phyloP scores from a whole-genome alignment of 2,888 invertebrate genomes.

The Andrena camellia region DNA sequence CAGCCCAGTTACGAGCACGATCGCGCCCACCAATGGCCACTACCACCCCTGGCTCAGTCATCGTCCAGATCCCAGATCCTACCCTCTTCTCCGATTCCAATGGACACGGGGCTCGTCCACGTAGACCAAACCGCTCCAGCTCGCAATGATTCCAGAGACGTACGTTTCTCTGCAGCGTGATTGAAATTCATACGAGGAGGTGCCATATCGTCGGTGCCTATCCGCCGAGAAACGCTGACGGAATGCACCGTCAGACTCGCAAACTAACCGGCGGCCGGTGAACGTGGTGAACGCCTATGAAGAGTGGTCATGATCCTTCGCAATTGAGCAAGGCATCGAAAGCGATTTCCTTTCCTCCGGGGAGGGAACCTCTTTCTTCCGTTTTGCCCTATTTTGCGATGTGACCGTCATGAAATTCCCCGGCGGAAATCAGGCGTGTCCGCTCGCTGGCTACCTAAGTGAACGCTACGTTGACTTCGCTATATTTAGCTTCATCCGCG shows the following conservation, averaged over 20 bases:
- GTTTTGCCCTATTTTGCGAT: constrained; percentile 48
- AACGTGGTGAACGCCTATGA: constrained; percentile 60
- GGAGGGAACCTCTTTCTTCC: constrained; percentile 50
- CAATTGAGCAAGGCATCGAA: constrained; percentile 43
- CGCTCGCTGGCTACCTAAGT: neutral
- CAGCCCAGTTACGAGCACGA: neutral
- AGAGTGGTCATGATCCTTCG: constrained; percentile 35
- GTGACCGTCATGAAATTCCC: constrained; percentile 22
- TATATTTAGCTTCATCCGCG: neutral
- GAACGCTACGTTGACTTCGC: neutral
- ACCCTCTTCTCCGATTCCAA: too few relatives aligned
- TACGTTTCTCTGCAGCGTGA: neutral
- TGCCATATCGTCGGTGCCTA: neutral
- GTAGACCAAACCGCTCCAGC: neutral
- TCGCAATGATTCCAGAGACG: neutral
- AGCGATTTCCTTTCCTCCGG: constrained; percentile 68
- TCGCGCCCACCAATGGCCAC: too few relatives aligned
- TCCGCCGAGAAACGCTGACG: constrained; percentile 26
- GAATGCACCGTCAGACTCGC: constrained; percentile 39
- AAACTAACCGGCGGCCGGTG: constrained; percentile 20
- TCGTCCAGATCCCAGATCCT: too few relatives aligned
- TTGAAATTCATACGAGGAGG: neutral
- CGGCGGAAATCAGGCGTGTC: neutral
- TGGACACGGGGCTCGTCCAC: neutral
- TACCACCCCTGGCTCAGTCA: too few relatives aligned